phyloP scores from a whole-genome alignment of 2,888 invertebrate genomes.

The Petrolisthes manimaculis region DNA sequence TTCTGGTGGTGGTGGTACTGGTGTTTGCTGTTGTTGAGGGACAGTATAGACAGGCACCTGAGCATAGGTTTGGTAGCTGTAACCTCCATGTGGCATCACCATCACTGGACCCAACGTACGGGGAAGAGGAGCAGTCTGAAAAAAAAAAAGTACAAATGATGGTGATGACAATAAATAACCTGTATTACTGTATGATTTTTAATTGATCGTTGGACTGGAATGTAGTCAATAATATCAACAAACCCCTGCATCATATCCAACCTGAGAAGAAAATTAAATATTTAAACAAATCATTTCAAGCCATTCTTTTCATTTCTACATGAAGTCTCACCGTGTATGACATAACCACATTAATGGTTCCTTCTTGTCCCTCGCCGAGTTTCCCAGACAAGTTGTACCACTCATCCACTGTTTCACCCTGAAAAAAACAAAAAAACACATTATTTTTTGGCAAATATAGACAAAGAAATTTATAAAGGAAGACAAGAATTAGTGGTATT shows the following conservation, averaged over 20 bases:
- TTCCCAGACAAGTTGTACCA: constrained; percentile 95
- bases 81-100: constrained; percentile 44
- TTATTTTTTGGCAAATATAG: neutral
- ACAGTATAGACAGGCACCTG: constrained; percentile 59
- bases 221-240: neutral
- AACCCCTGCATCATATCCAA: neutral
- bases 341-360: constrained; percentile 90
- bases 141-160: neutral
- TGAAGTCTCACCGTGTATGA: constrained; percentile 73
- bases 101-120: constrained; percentile 40
- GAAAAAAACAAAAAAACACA: neutral
- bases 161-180: too few species aligned
- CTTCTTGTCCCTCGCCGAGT: constrained; percentile 94
- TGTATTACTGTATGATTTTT: too few species aligned
- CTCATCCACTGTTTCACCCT: constrained; percentile 91
- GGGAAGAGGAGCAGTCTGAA: neutral
- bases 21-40: constrained; percentile 50
- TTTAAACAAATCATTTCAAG: neutral
- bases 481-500: too few species aligned
- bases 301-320: neutral
- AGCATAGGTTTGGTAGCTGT: constrained; percentile 28
- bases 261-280: neutral
- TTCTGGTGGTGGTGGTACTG: constrained; percentile 6
- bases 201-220: too few species aligned
- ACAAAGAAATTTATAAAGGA: too few species aligned